A percentile compares a stretch with the other conserved stretches of the same genome.
phyloP scores from a whole-genome alignment of 2,113 vertebrate species.

The Poeciliopsis turrubarensis region DNA sequence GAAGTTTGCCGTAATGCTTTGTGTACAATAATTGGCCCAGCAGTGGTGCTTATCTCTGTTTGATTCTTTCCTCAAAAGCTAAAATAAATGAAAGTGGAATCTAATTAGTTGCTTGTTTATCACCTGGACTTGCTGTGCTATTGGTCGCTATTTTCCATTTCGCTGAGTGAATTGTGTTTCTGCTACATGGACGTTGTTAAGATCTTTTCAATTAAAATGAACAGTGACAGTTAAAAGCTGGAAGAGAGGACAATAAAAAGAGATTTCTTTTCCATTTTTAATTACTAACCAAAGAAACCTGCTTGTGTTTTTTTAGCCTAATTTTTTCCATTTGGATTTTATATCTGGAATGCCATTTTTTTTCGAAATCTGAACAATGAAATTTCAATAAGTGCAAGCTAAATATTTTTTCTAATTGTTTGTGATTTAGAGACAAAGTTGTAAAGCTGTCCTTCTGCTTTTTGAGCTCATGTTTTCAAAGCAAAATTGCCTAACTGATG shows the following conservation, averaged over 20 bases:
- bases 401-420: not conserved
- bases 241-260: not conserved
- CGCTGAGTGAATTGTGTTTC: constrained; percentile 12
- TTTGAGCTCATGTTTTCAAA: not conserved
- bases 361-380: not conserved
- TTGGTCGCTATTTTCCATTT: constrained; percentile 13
- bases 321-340: constrained; percentile 1
- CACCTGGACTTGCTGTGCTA: constrained; percentile 39
- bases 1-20: constrained; percentile 23
- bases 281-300: not conserved
- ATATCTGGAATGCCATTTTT: not conserved
- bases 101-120: constrained; percentile 60
- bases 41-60: constrained; percentile 38
- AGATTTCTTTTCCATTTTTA: not conserved
- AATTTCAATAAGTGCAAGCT: not conserved
- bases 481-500: not conserved
- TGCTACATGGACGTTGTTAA: constrained; percentile 13
- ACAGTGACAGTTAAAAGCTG: constrained; percentile 16
- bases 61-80: constrained; percentile 56
- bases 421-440: not conserved
- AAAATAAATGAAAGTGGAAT: constrained; percentile 59
- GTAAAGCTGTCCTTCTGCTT: not conserved
- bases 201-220: constrained; percentile 22
- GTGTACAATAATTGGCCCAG: constrained; percentile 28
- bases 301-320: not conserved